Evolutionary conservation across 2,888 invertebrate species (phyloP).

Genomic region (Melieria crassipennis): DNA sequence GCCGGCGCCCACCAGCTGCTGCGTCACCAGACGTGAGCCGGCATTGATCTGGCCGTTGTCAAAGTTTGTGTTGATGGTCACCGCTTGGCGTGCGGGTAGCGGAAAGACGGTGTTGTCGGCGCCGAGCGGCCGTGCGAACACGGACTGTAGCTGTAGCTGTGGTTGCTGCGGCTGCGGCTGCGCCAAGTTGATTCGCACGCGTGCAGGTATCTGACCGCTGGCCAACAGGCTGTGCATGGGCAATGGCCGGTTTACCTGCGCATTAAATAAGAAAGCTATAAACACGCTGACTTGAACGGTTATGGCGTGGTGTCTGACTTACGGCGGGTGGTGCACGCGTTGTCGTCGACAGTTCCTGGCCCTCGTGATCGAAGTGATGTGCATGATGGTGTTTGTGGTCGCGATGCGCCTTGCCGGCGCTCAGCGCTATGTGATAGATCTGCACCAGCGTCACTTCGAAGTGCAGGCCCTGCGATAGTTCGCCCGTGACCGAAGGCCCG

Average conservation of each 20-base stretch:
- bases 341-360: conserved; percentile 72
- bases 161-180: conserved; percentile 49
- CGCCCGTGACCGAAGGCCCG: conserved; percentile 62
- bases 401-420: conserved; percentile 86
- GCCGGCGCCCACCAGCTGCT: conserved; percentile 66
- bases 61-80: conserved; percentile 67
- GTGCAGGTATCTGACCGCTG: conserved; percentile 71
- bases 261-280: conserved; percentile 7
- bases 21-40: conserved; percentile 69
- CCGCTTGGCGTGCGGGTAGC: conserved; percentile 42
- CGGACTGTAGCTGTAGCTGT: background rate
- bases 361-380: conserved; percentile 81
- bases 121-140: conserved; percentile 48
- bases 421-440: conserved; percentile 81
- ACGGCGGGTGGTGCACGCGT: conserved; percentile 67
- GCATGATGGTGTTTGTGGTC: conserved; percentile 90
- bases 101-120: conserved; percentile 21
- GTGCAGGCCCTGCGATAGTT: conserved; percentile 60
- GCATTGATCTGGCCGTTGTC: conserved; percentile 73
- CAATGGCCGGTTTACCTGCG: conserved; percentile 66
- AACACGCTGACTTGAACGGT: background rate
- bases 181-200: conserved; percentile 68
- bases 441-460: conserved; percentile 82
- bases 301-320: conserved; percentile 33
- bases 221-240: conserved; percentile 70